Evolutionary conservation across 2,888 invertebrate genomes (phyloP).

Genomic region (Temnothorax rugatulus): DNA sequence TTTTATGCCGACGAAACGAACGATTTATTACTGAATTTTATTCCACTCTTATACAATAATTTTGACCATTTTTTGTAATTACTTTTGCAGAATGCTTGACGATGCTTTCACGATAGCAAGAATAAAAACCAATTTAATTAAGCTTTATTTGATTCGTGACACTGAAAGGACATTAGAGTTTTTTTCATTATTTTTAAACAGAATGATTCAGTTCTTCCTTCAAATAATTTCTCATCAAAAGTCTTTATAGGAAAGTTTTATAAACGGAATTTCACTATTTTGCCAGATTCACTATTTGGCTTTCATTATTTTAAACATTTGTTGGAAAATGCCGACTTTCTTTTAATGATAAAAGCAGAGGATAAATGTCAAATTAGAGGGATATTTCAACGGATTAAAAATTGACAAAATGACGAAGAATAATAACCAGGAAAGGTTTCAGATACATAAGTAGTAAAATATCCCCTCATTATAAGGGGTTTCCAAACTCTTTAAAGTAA

Average conservation of each 20-base stretch:
- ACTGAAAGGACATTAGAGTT: background rate
- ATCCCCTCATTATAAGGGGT: too few relatives aligned
- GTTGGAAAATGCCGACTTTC: too few relatives aligned
- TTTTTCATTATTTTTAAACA: background rate
- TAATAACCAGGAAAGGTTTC: too few relatives aligned
- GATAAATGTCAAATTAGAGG: background rate
- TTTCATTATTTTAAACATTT: background rate
- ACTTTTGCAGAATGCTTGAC: background rate
- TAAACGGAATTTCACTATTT: background rate
- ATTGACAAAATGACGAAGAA: too few relatives aligned
- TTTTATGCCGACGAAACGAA: background rate
- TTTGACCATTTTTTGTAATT: background rate
- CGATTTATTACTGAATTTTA: background rate
- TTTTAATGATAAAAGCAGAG: too few relatives aligned
- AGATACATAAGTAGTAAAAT: too few relatives aligned
- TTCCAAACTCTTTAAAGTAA: background rate
- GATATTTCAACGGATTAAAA: background rate
- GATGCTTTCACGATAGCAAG: background rate
- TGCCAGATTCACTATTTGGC: background rate
- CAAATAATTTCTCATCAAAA: background rate
- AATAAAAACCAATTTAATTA: conserved; percentile 3
- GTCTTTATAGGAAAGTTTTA: background rate
- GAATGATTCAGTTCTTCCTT: background rate
- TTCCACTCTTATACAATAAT: background rate
- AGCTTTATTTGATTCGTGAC: background rate